These are phyloP conservation scores for Corythucha ciliata DNA, from an alignment of 2,888 invertebrate species.

Conservation along the genomic window DNA sequence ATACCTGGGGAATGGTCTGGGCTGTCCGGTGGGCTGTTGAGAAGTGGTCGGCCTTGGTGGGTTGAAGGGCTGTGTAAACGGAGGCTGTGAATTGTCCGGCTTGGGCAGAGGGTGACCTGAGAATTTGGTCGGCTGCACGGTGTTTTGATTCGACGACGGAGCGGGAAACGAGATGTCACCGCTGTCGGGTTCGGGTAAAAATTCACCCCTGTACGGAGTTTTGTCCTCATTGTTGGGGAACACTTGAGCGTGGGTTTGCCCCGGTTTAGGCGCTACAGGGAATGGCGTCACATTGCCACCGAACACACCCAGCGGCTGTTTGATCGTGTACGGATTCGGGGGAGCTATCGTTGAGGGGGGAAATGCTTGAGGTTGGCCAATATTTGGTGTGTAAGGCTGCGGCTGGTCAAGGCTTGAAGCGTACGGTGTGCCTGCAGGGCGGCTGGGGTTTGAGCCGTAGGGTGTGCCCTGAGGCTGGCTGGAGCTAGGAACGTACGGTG, in stretches of 20 bases:
- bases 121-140: not conserved
- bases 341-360: slow-evolving; percentile 25
- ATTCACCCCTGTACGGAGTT: no score
- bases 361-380: slow-evolving; percentile 13
- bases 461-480: no score
- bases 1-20: no score
- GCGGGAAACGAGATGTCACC: slow-evolving; percentile 10
- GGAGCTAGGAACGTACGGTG: slow-evolving; percentile 39
- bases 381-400: slow-evolving; percentile 40
- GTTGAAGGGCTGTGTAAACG: no score
- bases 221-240: slow-evolving; percentile 30
- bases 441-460: no score
- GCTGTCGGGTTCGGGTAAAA: no score
- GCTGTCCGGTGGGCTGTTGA: no score
- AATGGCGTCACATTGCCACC: slow-evolving; percentile 26
- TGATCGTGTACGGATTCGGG: slow-evolving; percentile 29
- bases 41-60: no score
- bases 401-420: no score
- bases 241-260: slow-evolving; percentile 28
- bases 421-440: no score
- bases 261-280: slow-evolving; percentile 28
- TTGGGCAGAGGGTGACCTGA: not conserved
- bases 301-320: slow-evolving; percentile 29
- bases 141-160: slow-evolving; percentile 10
- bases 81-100: not conserved